Base-by-base conservation (phyloP, 2,113 vertebrate species). In the Tamias sibiricus region DNA sequence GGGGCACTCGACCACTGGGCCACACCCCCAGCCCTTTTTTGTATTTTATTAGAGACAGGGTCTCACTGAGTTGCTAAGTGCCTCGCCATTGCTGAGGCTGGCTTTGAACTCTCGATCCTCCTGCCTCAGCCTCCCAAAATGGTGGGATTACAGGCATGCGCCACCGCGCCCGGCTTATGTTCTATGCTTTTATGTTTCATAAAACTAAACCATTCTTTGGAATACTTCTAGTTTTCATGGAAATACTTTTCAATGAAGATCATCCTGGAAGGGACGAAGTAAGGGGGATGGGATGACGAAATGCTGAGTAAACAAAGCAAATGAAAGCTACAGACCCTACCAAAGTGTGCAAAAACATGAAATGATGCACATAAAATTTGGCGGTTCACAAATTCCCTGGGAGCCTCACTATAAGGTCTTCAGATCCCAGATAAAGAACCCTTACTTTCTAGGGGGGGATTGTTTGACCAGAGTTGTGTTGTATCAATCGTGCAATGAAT, bases 181-280 rank as follows among this genome's bases (percentile, higher is more conserved):
- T 4, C 10, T 14, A 52, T 14, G 2, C 19, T n/a, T 32, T 92
- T 22, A 79, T 47, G 12, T 69, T 90, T 87, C 92, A 81, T 32
- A 42, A 26, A 82, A 87, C 37, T 52, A 74, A 81, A 80, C 22
- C 16, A 35, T 81, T 76, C 74, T 44, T 77, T 59, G n/a, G 35
- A 68, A 30, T 74, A 83, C 47, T 92, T 93, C 77, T 85, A 91
- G 42, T 88, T 95, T 87, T 93, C 59, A 37, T 62, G 68, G 49
- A 95, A 80, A 83, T 52, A 92, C 28, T 87, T 87, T 30, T 90
- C 81, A 91, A 57, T n/a, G 14, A 95, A 94, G 26, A 52, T 85
- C 72, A 75, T n/a, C 52, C 30, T 83, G 13, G 8, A 85, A 96
- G 82, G 20, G 8, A 24, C 40, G 11, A 52, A 9, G 24, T n/a